These are phyloP conservation scores for Zoanthus solanderi DNA, from an alignment of 92 coral and sea anemone genomes.

Conservation along the genomic window DNA sequence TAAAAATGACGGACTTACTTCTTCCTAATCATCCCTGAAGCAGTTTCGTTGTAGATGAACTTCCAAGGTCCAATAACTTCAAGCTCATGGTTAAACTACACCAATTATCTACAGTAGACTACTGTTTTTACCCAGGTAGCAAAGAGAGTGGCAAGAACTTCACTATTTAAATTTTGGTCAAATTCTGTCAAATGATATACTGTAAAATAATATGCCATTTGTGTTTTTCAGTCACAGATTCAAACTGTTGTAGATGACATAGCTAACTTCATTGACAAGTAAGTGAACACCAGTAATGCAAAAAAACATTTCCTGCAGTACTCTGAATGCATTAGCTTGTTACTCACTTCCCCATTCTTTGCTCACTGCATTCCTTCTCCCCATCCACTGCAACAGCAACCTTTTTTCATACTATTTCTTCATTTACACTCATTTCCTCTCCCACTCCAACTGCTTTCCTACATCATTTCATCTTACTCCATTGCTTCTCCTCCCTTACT, in stretches of 20 bases:
- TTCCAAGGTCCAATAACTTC: too few species aligned
- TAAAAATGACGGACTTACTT: too few species aligned
- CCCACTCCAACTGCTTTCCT: not conserved
- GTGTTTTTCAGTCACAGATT: constrained; percentile 74
- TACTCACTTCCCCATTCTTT: not conserved
- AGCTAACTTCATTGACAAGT: constrained; percentile 80
- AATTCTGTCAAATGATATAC: too few species aligned
- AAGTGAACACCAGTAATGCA: constrained; percentile 26
- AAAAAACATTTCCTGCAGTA: not conserved
- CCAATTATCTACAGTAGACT: too few species aligned
- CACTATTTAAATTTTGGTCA: too few species aligned
- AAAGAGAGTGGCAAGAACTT: too few species aligned
- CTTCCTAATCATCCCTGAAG: too few species aligned
- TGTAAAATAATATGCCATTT: not conserved
- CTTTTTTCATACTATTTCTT: not conserved
- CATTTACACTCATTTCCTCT: not conserved
- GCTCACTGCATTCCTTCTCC: not conserved
- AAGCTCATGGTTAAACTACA: too few species aligned
- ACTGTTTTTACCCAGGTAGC: too few species aligned
- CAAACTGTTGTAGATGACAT: constrained; percentile 85
- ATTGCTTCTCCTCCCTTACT: not conserved
- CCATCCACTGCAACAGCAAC: not conserved
- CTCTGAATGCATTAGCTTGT: too few species aligned
- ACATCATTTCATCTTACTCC: not conserved
- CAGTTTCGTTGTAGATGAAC: too few species aligned